Base-by-base conservation (phyloP, 2,113 vertebrate genomes). In the Thunnus maccoyii region DNA sequence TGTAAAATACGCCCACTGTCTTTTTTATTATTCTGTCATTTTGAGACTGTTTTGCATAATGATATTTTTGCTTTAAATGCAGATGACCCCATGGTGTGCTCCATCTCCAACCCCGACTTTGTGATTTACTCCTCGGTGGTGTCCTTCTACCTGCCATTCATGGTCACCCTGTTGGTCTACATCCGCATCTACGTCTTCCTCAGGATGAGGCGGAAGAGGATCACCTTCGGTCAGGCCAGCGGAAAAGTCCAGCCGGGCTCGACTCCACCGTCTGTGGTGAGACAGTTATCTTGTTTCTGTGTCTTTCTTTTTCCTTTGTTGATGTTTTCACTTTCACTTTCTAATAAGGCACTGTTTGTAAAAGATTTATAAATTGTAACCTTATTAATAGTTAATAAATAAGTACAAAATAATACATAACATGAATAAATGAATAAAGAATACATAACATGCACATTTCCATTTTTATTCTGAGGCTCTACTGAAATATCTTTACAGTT, bases 41-140 rank as follows among this genome's bases (percentile, higher is more conserved):
- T 80, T 25, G 8, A 36, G 5, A 12, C 12, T 41, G 20, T 78
- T 80, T 76, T 62, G 47, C 32, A 66, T 67, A 52, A 57, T 48
- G 11, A 30, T 71, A 2, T 76, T 62, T 84, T 58, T 12, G 14
- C 4, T 66, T 75, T 22, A 55, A 30, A 51, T 70, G 15, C 94
- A 96, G 97, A 96, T 36, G 94, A 98, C 86, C 97, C 97, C 47
- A 91, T 89, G 78, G 92, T 98, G 88, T 98, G 98, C 93, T 97
- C 97, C 82, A 99, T 99, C 94, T 98, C 98, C 89, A 97, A 99
- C 89, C 98, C 98, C 0, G 94, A 96, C 76, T 99, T 99, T 90
- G 92, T 99, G 78, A 95, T 99, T 92, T 99, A 98, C 93, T 99
- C 98, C 57, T 99, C 98, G 16, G 94, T 99, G 87, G 96, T 98